Evolutionary conservation across 2,888 invertebrate genomes (phyloP).

Genomic region (Drosophila mulleri): DNA sequence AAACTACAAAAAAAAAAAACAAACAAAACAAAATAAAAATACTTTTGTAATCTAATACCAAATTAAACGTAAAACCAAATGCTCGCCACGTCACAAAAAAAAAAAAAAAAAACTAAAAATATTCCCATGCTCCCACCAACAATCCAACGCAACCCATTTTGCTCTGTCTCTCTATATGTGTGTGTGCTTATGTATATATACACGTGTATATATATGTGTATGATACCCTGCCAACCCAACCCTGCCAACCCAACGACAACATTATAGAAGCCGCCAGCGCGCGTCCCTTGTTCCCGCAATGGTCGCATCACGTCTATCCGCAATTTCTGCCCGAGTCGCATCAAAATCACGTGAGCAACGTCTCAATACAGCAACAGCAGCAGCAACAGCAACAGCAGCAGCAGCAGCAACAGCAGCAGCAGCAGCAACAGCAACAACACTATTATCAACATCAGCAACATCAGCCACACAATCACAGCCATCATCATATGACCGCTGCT

Average conservation of each 20-base stretch:
- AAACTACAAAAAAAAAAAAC: constrained; percentile 15
- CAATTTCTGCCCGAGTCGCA: constrained; percentile 97
- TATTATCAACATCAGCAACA: constrained; percentile 47
- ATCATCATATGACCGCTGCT: constrained; percentile 64
- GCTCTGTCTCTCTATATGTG: not conserved
- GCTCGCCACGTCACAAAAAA: constrained; percentile 50
- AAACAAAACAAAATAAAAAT: constrained; percentile 1
- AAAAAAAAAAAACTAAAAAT: constrained; percentile 1
- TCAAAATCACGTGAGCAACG: constrained; percentile 88
- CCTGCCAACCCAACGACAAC: constrained; percentile 10
- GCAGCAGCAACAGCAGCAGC: constrained; percentile 85
- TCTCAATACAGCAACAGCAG: constrained; percentile 80
- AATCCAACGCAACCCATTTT: constrained; percentile 26
- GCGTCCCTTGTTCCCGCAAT: constrained; percentile 95
- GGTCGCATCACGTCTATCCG: constrained; percentile 97
- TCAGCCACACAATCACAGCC: constrained; percentile 73
- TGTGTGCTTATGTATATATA: constrained; percentile 33
- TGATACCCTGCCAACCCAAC: constrained; percentile 16
- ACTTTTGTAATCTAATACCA: constrained; percentile 45
- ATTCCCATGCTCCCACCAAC: constrained; percentile 14
- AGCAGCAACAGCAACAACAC: constrained; percentile 79
- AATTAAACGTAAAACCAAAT: constrained; percentile 32
- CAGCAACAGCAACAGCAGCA: constrained; percentile 86
- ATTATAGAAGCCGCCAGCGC: constrained; percentile 83
- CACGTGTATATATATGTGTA: constrained; percentile 36